A percentile compares a stretch with the other conserved stretches of the same genome.
phyloP scores from a whole-genome alignment of 1,140 invertebrate genomes.

The Cyclargus thomasi region DNA sequence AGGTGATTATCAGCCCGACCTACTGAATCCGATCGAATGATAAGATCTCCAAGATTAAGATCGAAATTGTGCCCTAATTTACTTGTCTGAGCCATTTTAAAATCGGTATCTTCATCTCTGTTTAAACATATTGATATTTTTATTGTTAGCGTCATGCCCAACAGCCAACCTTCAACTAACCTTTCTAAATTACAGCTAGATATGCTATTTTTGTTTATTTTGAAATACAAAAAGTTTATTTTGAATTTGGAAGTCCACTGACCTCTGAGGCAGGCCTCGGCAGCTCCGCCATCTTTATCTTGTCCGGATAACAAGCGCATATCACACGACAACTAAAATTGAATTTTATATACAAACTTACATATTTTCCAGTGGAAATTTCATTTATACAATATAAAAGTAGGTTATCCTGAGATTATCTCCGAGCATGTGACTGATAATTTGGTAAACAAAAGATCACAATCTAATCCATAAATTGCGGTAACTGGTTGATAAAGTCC shows the following conservation, averaged over 20 bases:
- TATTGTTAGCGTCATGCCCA: too few relatives aligned
- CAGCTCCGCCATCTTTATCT: slow-evolving; percentile 55
- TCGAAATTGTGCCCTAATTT: background rate
- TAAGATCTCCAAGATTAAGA: background rate
- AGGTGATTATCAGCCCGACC: background rate
- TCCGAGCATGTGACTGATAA: slow-evolving; percentile 56
- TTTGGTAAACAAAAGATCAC: slow-evolving; percentile 40
- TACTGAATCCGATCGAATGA: background rate
- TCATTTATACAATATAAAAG: slow-evolving; percentile 55
- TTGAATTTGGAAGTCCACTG: slow-evolving; percentile 22
- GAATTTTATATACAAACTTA: slow-evolving; percentile 23
- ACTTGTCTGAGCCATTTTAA: background rate
- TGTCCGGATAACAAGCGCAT: slow-evolving; percentile 55
- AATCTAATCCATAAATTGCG: slow-evolving; percentile 28
- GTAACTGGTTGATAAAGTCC: slow-evolving; percentile 27
- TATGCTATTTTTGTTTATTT: too few relatives aligned
- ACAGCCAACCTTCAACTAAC: too few relatives aligned
- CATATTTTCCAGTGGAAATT: slow-evolving; percentile 31
- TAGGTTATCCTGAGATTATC: slow-evolving; percentile 61
- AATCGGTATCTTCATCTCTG: too few relatives aligned
- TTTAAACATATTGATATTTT: too few relatives aligned
- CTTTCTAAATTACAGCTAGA: too few relatives aligned
- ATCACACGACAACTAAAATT: slow-evolving; percentile 23
- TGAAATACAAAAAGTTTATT: too few relatives aligned
- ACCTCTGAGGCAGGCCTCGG: slow-evolving; percentile 51